Evolutionary conservation across 2,888 invertebrate species (phyloP), one percentile per base, ranked within the genome.

Genomic region (Elmis aenea): DNA sequence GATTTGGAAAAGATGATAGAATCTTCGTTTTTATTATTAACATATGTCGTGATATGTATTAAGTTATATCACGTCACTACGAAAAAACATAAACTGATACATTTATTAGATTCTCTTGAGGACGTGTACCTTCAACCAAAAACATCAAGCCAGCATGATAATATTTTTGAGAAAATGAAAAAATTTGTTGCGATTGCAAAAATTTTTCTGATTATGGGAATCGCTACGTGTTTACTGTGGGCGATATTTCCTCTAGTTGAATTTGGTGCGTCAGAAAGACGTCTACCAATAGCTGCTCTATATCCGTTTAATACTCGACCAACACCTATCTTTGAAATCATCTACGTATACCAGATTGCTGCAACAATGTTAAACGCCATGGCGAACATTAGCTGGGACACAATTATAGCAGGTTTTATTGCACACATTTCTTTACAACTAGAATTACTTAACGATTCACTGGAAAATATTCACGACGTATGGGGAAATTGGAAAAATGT

Each of bases 361-460:
- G 71, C 71, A 0, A 61, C 75, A 5, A 55, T 62, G 18, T 50
- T 72, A 11, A 70, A 71, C 1, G 75, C 73, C 0, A 61, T 60
- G 34, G 62, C 72, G 33, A 75, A 76, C 55, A 67, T 75, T 1
- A 66, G 66, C 41, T 69, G 73, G 41, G 76, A 75, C 37, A 68
- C 69, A 0, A 50, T 72, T 37, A 68, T 70, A 22, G 65, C 70
- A 1, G 58, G 69, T 0, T 57, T 75, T 25, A 65, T 75, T 35
- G 70, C 70, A 1, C 71, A 73, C 55, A 69, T 69, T 45, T 59
- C 67, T 3, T 73, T 70, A 13, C 67, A 74, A 9, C 52, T 75
- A 29, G 64, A 62, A 14, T 59, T 75, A 9, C 46, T 75, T 2
- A 66, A 66, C 1, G 48, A 67, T 20, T 50, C 66, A 0, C 52